Evolutionary conservation across 2,888 invertebrate genomes (phyloP).

Genomic region (Acrocyrtus sp.): DNA sequence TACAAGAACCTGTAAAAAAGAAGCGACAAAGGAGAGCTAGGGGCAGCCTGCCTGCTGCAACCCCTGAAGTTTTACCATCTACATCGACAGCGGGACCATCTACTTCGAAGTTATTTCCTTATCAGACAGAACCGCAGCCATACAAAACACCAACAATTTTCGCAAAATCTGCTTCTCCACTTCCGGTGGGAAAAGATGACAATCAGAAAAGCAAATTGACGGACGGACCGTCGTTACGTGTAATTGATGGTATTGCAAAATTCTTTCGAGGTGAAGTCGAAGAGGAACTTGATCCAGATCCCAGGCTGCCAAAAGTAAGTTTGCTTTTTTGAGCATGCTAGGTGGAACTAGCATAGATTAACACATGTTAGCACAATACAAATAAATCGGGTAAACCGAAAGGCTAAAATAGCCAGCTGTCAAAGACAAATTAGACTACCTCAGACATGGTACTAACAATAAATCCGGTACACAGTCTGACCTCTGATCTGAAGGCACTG

Average conservation of each 20-base stretch:
- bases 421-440: too few relatives aligned
- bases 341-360: too few relatives aligned
- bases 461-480: too few relatives aligned
- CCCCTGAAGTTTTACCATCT: not conserved
- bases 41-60: not conserved
- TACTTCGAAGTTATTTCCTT: slow-evolving; percentile 27
- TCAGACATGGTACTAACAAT: too few relatives aligned
- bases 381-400: too few relatives aligned
- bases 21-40: slow-evolving; percentile 14
- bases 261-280: slow-evolving; percentile 57
- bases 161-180: slow-evolving; percentile 20
- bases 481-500: too few relatives aligned
- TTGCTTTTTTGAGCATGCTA: too few relatives aligned
- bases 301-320: slow-evolving; percentile 44
- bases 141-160: slow-evolving; percentile 42
- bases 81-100: not conserved
- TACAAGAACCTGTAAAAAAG: not conserved
- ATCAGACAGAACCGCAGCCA: slow-evolving; percentile 11
- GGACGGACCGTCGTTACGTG: slow-evolving; percentile 51
- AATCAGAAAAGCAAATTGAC: slow-evolving; percentile 35
- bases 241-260: slow-evolving; percentile 51
- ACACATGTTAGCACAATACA: too few relatives aligned
- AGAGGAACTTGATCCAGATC: slow-evolving; percentile 57
- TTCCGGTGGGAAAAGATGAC: slow-evolving; percentile 13
- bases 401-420: too few relatives aligned